Conservation (phyloP, 2,888 invertebrate genomes). For the Sarcophaga rosellei region DNA sequence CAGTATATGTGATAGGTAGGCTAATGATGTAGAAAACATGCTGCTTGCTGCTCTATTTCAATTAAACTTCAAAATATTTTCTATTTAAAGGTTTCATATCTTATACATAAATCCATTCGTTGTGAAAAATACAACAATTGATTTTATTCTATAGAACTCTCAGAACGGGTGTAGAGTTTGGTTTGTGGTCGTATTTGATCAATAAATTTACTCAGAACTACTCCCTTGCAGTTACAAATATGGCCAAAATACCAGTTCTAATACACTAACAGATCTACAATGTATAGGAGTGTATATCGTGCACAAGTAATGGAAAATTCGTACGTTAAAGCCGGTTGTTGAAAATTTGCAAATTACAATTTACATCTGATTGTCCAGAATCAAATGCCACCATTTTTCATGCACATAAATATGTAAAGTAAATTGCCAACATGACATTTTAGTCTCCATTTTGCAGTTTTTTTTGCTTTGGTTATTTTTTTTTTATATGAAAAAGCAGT, state of each 20-base stretch:
- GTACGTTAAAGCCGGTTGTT: slow-evolving; percentile 48
- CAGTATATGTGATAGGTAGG: neutral
- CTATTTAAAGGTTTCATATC: neutral
- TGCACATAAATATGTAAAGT: slow-evolving; percentile 55
- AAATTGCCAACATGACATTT: slow-evolving; percentile 63
- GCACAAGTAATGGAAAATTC: neutral
- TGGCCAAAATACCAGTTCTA: neutral
- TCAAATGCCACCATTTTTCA: slow-evolving; percentile 55
- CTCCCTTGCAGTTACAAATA: slow-evolving; percentile 1
- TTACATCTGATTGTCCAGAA: slow-evolving; percentile 63
- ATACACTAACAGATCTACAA: neutral
- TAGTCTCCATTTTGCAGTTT: slow-evolving; percentile 2
- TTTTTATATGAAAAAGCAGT: slow-evolving; percentile 14
- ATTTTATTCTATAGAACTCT: neutral
- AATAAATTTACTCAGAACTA: neutral
- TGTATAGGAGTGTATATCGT: neutral
- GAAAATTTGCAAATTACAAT: slow-evolving; percentile 62
- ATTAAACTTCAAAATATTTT: too few relatives aligned
- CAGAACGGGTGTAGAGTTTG: neutral
- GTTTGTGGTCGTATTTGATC: neutral
- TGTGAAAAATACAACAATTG: neutral
- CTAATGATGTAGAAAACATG: neutral
- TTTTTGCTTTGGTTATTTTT: neutral
- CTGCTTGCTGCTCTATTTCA: too few relatives aligned
- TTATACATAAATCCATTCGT: neutral